Evolutionary conservation across 1,140 invertebrate species (phyloP).

Genomic region (Bombus waltoni): DNA sequence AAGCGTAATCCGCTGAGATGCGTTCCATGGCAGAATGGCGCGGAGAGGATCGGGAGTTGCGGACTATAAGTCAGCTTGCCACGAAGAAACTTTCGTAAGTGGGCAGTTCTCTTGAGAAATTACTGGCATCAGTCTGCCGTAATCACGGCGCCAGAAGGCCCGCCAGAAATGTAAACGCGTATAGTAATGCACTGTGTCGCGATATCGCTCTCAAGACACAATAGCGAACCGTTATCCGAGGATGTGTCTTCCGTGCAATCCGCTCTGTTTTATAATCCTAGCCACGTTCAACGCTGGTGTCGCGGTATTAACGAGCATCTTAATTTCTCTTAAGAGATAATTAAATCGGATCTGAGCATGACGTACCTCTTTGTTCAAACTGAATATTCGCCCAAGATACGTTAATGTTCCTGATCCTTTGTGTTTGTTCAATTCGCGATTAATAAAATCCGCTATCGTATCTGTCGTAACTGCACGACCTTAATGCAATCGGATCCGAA

Average conservation of each 20-base stretch:
- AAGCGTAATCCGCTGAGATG: neutral
- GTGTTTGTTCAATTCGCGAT: neutral
- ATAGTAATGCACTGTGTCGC: constrained; percentile 54
- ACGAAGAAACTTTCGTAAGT: constrained; percentile 66
- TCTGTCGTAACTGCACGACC: too few species aligned
- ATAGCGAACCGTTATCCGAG: constrained; percentile 40
- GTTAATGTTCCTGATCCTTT: neutral
- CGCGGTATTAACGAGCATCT: constrained; percentile 7
- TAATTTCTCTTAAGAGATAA: neutral
- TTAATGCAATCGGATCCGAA: too few species aligned
- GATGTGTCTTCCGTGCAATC: constrained; percentile 11
- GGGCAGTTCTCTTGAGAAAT: constrained; percentile 69
- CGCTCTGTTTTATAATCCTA: constrained; percentile 22
- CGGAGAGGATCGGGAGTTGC: constrained; percentile 41
- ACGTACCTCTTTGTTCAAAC: neutral
- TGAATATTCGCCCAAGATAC: neutral
- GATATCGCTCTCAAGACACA: constrained; percentile 35
- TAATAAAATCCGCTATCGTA: neutral
- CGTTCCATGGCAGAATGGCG: neutral
- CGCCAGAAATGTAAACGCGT: constrained; percentile 63
- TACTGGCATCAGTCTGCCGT: constrained; percentile 65
- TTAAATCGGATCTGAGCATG: neutral
- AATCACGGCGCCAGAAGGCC: constrained; percentile 61
- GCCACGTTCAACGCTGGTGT: neutral
- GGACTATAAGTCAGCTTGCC: constrained; percentile 52